These are phyloP conservation scores for Discoglossus pictus DNA, from an alignment of 2,797 vertebrate species.

Conservation along the genomic window DNA sequence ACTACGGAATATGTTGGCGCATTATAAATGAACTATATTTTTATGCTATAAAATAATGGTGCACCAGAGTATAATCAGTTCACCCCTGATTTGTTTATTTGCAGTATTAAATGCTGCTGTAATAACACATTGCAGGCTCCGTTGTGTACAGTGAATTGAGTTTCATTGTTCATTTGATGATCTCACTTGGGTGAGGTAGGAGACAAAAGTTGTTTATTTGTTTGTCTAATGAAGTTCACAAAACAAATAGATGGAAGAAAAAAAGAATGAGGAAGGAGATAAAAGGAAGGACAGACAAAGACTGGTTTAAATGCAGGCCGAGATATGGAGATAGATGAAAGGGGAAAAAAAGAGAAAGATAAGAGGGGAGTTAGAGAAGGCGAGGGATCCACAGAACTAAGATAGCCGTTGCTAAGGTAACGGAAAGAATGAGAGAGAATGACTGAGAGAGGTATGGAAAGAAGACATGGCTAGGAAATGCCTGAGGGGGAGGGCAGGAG, in stretches of 20 bases:
- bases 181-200: too few relatives aligned
- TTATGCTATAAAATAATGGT: too few relatives aligned
- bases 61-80: too few relatives aligned
- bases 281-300: slow-evolving; percentile 41
- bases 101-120: too few relatives aligned
- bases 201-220: slow-evolving; percentile 26
- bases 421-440: slow-evolving; percentile 64
- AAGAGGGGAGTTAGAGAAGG: slow-evolving; percentile 58
- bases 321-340: slow-evolving; percentile 57
- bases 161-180: too few relatives aligned
- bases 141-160: slow-evolving; percentile 3
- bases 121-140: too few relatives aligned
- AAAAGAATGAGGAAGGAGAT: slow-evolving; percentile 46
- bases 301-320: slow-evolving; percentile 31
- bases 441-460: slow-evolving; percentile 50
- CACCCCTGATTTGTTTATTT: too few relatives aligned
- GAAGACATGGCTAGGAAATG: slow-evolving; percentile 42
- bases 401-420: slow-evolving; percentile 76
- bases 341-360: slow-evolving; percentile 53
- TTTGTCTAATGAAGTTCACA: slow-evolving; percentile 8
- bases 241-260: slow-evolving; percentile 2
- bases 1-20: too few relatives aligned
- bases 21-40: too few relatives aligned
- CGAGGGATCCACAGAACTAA: slow-evolving; percentile 54
- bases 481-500: slow-evolving; percentile 43